Evolutionary conservation across 1,140 invertebrate species (phyloP).

Genomic region (Palaemon carinicauda): DNA sequence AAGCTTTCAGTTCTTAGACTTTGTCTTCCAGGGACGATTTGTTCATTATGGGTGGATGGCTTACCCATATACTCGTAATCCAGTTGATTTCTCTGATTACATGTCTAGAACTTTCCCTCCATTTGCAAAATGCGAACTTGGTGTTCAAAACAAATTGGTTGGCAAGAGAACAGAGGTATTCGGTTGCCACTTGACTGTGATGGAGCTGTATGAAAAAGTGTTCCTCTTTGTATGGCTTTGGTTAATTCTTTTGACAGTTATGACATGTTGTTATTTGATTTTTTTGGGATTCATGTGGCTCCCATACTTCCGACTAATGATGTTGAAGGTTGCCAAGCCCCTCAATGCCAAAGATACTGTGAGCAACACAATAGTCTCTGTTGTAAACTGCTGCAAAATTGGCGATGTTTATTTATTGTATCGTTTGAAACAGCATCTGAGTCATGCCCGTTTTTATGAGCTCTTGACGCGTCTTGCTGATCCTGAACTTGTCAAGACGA

Average conservation of each 20-base stretch:
- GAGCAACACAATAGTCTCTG: constrained; percentile 51
- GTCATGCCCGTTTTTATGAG: constrained; percentile 49
- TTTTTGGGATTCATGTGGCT: constrained; percentile 55
- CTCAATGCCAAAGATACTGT: constrained; percentile 56
- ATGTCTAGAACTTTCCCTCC: constrained; percentile 59
- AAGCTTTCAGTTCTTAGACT: constrained; percentile 58
- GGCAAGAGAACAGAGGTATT: constrained; percentile 52
- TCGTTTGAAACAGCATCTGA: constrained; percentile 45
- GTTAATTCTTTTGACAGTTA: constrained; percentile 49
- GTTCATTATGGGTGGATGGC: constrained; percentile 47
- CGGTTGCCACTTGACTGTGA: constrained; percentile 58
- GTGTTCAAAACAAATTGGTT: constrained; percentile 40
- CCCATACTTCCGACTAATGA: constrained; percentile 53
- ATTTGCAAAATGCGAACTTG: constrained; percentile 53
- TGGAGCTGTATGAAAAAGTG: constrained; percentile 59
- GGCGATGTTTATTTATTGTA: constrained; percentile 48
- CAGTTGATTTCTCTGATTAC: constrained; percentile 52
- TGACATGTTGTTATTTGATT: constrained; percentile 47
- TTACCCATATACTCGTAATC: constrained; percentile 52
- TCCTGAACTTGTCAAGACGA: constrained; percentile 47
- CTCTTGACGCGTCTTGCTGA: constrained; percentile 44
- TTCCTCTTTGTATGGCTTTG: constrained; percentile 58
- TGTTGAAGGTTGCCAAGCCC: constrained; percentile 55
- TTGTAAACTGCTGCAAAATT: constrained; percentile 49
- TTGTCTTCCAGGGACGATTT: constrained; percentile 54